Conservation (phyloP, 35 echinoderm and acorn worm species). For the Chiridota heheva region DNA sequence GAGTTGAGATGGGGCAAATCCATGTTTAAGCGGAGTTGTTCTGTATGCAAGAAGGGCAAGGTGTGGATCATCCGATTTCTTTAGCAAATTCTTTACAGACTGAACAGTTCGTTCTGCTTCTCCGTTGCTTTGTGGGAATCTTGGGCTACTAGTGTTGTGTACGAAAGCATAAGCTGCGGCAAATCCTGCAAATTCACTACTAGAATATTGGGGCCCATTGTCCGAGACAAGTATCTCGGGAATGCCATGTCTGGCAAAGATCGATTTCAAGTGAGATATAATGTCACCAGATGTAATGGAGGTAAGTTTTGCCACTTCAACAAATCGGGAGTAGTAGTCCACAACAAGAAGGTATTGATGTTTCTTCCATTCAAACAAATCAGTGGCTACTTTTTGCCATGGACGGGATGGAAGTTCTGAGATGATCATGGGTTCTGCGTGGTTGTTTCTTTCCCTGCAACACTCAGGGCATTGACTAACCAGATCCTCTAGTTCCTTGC, state of each 20-base stretch:
- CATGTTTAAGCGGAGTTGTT: conserved; percentile 26
- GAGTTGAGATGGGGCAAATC: conserved; percentile 12
- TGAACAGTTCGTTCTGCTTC: conserved; percentile 61
- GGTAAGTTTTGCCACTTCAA: not conserved
- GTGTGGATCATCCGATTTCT: conserved; percentile 27
- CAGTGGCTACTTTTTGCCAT: conserved; percentile 27
- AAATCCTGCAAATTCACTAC: conserved; percentile 47
- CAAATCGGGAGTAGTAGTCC: conserved; percentile 31
- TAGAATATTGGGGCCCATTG: conserved; percentile 64
- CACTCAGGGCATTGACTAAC: not conserved
- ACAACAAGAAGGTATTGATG: not conserved
- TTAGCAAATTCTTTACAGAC: conserved; percentile 37
- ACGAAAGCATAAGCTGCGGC: conserved; percentile 32
- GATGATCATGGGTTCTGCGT: conserved; percentile 24
- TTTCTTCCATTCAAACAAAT: conserved; percentile 21
- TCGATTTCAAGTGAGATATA: conserved; percentile 45
- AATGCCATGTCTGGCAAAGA: conserved; percentile 61
- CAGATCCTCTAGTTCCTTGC: not conserved
- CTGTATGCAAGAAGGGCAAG: conserved; percentile 10
- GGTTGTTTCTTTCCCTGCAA: conserved; percentile 9
- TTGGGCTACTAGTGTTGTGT: conserved; percentile 58
- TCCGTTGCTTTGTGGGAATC: conserved; percentile 62
- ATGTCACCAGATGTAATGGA: conserved; percentile 29
- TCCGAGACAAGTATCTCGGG: conserved; percentile 64
- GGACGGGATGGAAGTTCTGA: conserved; percentile 6